phyloP scores from a whole-genome alignment of 1,140 invertebrate species.

The Halictus rubicundus region DNA sequence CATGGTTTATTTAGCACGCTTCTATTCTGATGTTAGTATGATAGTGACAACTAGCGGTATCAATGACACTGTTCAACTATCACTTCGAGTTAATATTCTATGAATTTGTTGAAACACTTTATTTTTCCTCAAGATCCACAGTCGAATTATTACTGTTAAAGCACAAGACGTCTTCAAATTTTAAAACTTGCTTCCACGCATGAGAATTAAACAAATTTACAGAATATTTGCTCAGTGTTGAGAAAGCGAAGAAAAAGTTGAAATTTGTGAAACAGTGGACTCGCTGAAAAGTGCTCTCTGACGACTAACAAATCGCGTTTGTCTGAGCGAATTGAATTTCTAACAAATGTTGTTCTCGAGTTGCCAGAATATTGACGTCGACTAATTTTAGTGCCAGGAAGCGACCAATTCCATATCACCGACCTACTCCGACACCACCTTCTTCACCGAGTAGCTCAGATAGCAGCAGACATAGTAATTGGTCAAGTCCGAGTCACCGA shows the following conservation, averaged over 20 bases:
- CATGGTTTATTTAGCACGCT: slow-evolving; percentile 57
- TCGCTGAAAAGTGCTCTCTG: too few relatives aligned
- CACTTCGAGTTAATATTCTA: too few relatives aligned
- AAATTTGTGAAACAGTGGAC: too few relatives aligned
- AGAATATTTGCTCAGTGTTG: too few relatives aligned
- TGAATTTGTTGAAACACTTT: too few relatives aligned
- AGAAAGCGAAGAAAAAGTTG: too few relatives aligned
- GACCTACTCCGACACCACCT: slow-evolving; percentile 88
- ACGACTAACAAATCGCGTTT: background rate
- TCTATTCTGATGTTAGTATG: background rate
- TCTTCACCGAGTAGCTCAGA: slow-evolving; percentile 85
- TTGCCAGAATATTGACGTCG: slow-evolving; percentile 45
- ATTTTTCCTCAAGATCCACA: too few relatives aligned
- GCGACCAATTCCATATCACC: slow-evolving; percentile 93
- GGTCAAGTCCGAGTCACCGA: slow-evolving; percentile 78
- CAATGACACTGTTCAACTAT: background rate
- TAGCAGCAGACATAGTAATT: slow-evolving; percentile 81
- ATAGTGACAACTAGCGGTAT: background rate
- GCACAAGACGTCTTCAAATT: too few relatives aligned
- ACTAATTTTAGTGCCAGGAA: slow-evolving; percentile 89
- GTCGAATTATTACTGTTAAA: too few relatives aligned
- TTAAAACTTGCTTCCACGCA: too few relatives aligned
- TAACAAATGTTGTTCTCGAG: background rate
- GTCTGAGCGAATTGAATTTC: slow-evolving; percentile 16
- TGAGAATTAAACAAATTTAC: too few relatives aligned